Base-by-base conservation (phyloP, 2,797 vertebrate genomes). In the Vultur gryphus region DNA sequence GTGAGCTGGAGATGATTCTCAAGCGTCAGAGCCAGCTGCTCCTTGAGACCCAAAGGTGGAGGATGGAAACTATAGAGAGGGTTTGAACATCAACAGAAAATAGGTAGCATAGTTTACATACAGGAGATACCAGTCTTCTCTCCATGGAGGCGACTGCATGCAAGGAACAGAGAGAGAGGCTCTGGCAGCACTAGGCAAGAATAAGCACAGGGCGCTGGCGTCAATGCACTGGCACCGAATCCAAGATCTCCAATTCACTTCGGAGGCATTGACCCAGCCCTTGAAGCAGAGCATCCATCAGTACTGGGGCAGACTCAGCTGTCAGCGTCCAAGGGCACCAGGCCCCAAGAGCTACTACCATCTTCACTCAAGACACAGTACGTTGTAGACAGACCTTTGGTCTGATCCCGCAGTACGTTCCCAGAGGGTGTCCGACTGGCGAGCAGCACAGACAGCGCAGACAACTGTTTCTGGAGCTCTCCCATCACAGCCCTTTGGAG, bases 371-470 rank as follows among this genome's bases (percentile, higher is more conserved):
- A 23, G 52, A 17, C 33, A 41, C 28, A 29, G 33, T 0, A 10
- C 1, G 0, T 1, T 19, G 29, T 1, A 23, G 79, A 14, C 1
- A 19, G 66, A 49, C 15, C 70, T 58, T 11, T 20, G 59, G 52
- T 62, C 39, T 16, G 35, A 46, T 7, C 43, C 43, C 4, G 2
- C 46, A 23, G 41, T 0, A 28, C 1, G 0, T 8, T 48, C 37
- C 62, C 3, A 0, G 35, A n/a, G 44, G 1, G 2, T 4, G 21
- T 9, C 39, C 0, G 1, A 44, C 20, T 0, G 0, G 43, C 1
- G 3, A 86, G 46, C 1, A 0, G 58, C 58, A 59, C 0, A 0
- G 73, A 24, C 16, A 31, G 43, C 0, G 0, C 23, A 11, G 25
- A 17, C 1, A 4, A 13, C 57, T 17, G 7, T 0, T 29, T 24